A percentile compares a stretch with the other conserved stretches of the same genome.
These are phyloP conservation scores for Pentamera pediparva DNA, from an alignment of 53 echinoderm and acorn worm genomes.

Conservation along the genomic window DNA sequence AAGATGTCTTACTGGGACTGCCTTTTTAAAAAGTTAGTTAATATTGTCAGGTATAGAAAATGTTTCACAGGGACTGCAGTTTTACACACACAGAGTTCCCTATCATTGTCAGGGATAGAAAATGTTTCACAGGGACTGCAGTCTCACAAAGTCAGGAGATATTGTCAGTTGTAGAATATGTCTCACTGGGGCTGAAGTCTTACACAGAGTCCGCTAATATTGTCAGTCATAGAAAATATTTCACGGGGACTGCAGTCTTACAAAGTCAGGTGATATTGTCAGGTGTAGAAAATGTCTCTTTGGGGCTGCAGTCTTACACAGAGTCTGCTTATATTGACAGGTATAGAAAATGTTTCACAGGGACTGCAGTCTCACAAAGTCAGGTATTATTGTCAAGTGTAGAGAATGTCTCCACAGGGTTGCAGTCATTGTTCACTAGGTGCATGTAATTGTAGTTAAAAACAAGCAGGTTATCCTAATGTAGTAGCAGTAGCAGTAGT, in stretches of 20 bases:
- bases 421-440: background rate
- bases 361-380: background rate
- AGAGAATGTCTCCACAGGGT: too few relatives aligned
- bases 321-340: background rate
- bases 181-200: background rate
- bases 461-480: background rate
- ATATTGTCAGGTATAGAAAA: too few relatives aligned
- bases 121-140: background rate
- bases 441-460: background rate
- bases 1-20: too few relatives aligned
- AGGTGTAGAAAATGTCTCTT: background rate
- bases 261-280: background rate
- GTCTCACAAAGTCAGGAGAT: background rate
- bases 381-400: background rate
- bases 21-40: too few relatives aligned
- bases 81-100: background rate
- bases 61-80: background rate
- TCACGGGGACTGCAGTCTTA: background rate
- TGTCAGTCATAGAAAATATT: background rate
- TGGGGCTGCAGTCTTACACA: background rate
- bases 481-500: background rate
- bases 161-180: background rate
- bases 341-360: background rate
- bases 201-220: background rate
- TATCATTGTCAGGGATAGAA: background rate